A percentile compares a stretch with the other conserved stretches of the same genome.
phyloP scores from a whole-genome alignment of 2,113 vertebrate genomes.

The Microtus montanus region DNA sequence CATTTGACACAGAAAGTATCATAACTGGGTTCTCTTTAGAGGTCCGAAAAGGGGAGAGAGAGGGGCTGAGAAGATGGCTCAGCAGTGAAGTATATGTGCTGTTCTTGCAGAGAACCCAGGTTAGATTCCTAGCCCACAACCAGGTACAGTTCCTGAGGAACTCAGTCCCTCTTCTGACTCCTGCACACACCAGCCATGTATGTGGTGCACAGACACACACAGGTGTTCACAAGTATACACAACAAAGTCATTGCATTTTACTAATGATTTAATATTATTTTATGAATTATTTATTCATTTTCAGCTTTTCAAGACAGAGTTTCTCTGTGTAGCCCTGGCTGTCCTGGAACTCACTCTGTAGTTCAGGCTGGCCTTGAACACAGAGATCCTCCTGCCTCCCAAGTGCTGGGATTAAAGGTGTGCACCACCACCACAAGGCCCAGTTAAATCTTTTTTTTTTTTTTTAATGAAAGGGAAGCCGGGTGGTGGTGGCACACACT shows the following conservation, averaged over 20 bases:
- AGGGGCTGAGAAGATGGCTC: no score
- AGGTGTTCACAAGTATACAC: not conserved
- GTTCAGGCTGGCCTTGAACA: not conserved
- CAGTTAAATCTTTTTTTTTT: not conserved
- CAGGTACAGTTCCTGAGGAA: not conserved
- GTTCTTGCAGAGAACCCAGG: not conserved
- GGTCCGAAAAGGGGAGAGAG: not conserved
- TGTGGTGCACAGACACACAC: not conserved
- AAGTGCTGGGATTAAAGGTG: not conserved
- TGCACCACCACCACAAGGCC: not conserved
- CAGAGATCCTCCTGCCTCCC: no score
- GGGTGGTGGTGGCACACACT: no score
- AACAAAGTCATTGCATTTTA: not conserved
- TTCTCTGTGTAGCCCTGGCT: not conserved
- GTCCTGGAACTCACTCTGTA: not conserved
- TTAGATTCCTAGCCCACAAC: not conserved
- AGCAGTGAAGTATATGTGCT: not conserved
- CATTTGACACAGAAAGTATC: not conserved
- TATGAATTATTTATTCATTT: no score
- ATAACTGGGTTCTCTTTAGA: not conserved
- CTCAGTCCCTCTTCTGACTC: not conserved
- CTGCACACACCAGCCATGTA: not conserved
- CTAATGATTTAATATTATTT: not conserved
- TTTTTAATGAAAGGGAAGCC: not conserved
- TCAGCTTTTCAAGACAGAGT: no score